Conservation (phyloP, 2,888 invertebrate species). For the Myopa tessellatipennis region DNA sequence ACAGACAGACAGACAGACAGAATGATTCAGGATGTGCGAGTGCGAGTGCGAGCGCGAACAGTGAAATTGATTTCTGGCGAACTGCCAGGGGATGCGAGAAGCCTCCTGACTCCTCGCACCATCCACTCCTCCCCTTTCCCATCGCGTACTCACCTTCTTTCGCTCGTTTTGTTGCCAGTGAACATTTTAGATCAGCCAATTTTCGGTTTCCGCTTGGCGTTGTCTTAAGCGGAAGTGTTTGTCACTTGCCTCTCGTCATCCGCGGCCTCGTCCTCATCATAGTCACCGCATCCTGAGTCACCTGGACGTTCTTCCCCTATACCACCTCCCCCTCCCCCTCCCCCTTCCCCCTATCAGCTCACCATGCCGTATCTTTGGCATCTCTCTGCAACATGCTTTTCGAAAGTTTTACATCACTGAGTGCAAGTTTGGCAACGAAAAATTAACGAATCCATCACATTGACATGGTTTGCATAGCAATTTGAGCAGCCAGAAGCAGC, state of each 20-base stretch:
- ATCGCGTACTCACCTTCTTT: no score
- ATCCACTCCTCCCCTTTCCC: neutral
- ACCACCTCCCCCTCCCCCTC: neutral
- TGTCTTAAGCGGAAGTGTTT: constrained; percentile 22
- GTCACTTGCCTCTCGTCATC: neutral
- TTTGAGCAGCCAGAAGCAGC: neutral
- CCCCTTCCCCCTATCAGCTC: neutral
- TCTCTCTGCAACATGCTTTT: constrained; percentile 15
- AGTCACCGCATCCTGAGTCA: no score
- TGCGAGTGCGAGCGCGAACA: neutral
- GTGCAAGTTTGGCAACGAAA: constrained; percentile 6
- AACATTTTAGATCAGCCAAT: constrained; percentile 17
- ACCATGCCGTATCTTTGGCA: neutral
- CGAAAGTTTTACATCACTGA: constrained; percentile 13
- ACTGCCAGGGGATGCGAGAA: neutral
- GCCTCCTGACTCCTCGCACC: neutral
- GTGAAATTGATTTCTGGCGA: constrained; percentile 10
- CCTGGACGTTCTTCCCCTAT: neutral
- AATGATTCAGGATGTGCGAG: no score
- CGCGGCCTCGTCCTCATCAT: neutral
- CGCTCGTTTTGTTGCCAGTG: neutral
- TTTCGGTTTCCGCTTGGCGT: constrained; percentile 21
- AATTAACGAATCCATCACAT: constrained; percentile 35
- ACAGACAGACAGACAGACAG: no score
- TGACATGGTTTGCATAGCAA: constrained; percentile 23